These are phyloP conservation scores for Tapera naevia DNA, from an alignment of 2,797 vertebrate species.

Conservation along the genomic window DNA sequence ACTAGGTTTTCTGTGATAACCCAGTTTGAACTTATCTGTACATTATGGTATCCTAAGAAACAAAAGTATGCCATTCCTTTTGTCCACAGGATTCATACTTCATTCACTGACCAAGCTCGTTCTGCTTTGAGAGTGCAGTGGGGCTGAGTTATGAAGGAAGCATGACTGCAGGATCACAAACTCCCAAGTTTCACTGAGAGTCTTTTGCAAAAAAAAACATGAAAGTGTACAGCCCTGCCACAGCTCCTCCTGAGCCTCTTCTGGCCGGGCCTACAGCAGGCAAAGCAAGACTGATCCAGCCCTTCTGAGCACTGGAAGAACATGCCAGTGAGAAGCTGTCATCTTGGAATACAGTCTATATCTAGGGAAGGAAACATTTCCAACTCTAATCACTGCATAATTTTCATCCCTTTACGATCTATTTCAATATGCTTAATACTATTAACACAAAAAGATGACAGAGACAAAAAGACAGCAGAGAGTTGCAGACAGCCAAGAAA, in stretches of 20 bases:
- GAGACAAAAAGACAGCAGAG: conserved; percentile 4
- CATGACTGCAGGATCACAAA: background rate
- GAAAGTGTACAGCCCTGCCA: background rate
- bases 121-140: fast-evolving
- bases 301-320: background rate
- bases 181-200: background rate
- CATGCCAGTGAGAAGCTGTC: background rate
- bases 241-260: background rate
- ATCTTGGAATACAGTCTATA: background rate
- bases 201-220: background rate
- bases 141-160: background rate
- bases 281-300: background rate
- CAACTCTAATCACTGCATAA: background rate
- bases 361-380: background rate
- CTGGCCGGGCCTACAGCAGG: background rate
- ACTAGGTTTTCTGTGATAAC: background rate
- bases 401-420: background rate
- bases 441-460: background rate
- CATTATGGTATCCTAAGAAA: background rate
- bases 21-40: background rate
- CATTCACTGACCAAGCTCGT: background rate
- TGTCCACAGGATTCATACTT: fast-evolving
- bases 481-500: background rate
- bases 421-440: background rate
- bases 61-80: background rate